Conservation (phyloP, 64 coral and sea anemone genomes). For the Anthopleura sola region DNA sequence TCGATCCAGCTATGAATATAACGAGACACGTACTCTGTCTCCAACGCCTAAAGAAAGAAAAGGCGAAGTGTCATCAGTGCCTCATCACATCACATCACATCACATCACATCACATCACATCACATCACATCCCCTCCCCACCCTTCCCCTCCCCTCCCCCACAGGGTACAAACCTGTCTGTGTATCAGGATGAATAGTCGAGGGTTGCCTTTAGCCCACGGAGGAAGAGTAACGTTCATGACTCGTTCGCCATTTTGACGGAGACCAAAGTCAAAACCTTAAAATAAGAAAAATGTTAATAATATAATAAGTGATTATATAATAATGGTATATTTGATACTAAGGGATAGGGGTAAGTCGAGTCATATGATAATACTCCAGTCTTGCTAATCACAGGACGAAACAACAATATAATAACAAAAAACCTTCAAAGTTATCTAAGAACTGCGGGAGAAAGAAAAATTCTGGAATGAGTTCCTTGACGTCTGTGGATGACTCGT, state of each 20-base stretch:
- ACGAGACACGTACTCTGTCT: slow-evolving; percentile 82
- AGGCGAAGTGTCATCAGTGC: not conserved
- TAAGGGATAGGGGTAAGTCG: no score
- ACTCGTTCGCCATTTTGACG: slow-evolving; percentile 90
- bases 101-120: no score
- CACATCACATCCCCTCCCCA: not conserved
- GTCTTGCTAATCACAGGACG: no score
- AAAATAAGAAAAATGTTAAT: not conserved
- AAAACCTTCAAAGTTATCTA: slow-evolving; percentile 91
- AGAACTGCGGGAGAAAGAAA: slow-evolving; percentile 94
- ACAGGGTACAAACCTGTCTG: slow-evolving; percentile 57
- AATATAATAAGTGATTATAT: not conserved
- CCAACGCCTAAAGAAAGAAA: slow-evolving; percentile 73
- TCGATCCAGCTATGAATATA: slow-evolving; percentile 93
- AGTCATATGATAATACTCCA: no score
- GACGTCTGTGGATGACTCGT: slow-evolving; percentile 93
- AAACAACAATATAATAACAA: no score
- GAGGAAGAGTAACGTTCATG: slow-evolving; percentile 80
- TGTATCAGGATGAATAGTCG: slow-evolving; percentile 80
- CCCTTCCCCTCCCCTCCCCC: not conserved
- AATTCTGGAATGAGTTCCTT: slow-evolving; percentile 98
- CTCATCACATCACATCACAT: no score
- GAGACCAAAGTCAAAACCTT: slow-evolving; percentile 88
- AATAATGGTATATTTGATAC: not conserved
- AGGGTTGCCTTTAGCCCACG: slow-evolving; percentile 66